Evolutionary conservation across 2,797 vertebrate genomes (phyloP).

Genomic region (Myotis daubentonii): DNA sequence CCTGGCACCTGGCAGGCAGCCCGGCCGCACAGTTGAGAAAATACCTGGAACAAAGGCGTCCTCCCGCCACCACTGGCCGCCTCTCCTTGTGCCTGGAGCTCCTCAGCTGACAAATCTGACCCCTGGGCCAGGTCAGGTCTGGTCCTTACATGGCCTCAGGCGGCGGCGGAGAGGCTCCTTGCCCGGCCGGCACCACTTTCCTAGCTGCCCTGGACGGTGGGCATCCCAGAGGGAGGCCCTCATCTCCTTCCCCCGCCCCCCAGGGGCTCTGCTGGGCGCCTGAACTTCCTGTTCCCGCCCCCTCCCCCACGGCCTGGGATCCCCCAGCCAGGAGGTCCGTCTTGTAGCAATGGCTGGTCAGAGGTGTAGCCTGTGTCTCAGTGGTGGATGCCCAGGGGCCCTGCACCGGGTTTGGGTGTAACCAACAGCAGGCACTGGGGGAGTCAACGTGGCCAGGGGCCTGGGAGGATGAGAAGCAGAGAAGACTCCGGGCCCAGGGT

Average conservation of each 20-base stretch:
- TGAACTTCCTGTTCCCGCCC: neutral
- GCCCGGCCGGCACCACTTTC: neutral
- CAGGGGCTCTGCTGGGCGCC: neutral
- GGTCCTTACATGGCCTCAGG: constrained; percentile 37
- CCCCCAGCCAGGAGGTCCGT: neutral
- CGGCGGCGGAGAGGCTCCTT: neutral
- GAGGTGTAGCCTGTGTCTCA: neutral
- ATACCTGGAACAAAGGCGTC: constrained; percentile 74
- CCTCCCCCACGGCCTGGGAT: neutral
- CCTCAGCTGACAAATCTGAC: constrained; percentile 50
- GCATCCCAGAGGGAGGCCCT: neutral
- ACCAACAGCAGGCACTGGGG: neutral
- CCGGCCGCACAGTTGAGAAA: constrained; percentile 74
- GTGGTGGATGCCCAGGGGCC: neutral
- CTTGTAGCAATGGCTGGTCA: neutral
- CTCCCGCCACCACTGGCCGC: constrained; percentile 66
- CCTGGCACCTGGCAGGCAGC: constrained; percentile 78
- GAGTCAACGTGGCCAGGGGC: neutral
- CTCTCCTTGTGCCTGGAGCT: neutral
- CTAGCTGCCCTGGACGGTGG: neutral
- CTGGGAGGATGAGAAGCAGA: neutral
- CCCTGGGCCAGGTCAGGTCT: constrained; percentile 17
- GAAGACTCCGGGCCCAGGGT: neutral
- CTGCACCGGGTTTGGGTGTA: neutral
- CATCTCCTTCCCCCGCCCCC: neutral